Percentiles rank a stretch among this genome's conserved stretches.
Evolutionary conservation across 2,888 invertebrate genomes (phyloP).

Genomic region (Lypha dubia): DNA sequence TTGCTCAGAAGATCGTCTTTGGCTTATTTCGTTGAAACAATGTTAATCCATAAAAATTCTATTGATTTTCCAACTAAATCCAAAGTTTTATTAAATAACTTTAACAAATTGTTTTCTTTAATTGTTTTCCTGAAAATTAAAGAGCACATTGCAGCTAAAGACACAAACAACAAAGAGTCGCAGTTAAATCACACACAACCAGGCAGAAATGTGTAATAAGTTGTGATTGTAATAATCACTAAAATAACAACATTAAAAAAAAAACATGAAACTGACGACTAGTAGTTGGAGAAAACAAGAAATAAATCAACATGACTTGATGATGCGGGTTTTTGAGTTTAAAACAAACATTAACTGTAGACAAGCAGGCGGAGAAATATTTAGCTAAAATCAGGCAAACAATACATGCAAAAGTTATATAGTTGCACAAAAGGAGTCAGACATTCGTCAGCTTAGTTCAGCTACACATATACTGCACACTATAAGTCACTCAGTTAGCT

Average conservation of each 20-base stretch:
- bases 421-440: background rate
- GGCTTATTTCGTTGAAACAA: too few relatives aligned
- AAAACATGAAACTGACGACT: constrained; percentile 23
- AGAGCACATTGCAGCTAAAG: constrained; percentile 27
- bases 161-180: constrained; percentile 14
- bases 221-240: constrained; percentile 47
- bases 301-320: constrained; percentile 68
- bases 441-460: background rate
- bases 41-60: too few relatives aligned
- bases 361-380: background rate
- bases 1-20: too few relatives aligned
- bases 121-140: too few relatives aligned
- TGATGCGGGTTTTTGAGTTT: constrained; percentile 46
- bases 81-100: too few relatives aligned
- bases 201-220: constrained; percentile 53
- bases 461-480: background rate
- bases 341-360: constrained; percentile 37
- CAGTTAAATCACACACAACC: constrained; percentile 38
- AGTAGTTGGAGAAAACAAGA: constrained; percentile 10
- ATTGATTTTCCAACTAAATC: too few relatives aligned
- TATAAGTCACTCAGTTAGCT: constrained; percentile 14
- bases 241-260: constrained; percentile 41
- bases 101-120: too few relatives aligned
- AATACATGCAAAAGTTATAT: background rate
- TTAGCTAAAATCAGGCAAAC: background rate